phyloP scores from a whole-genome alignment of 1,140 invertebrate species.

The Atta cephalotes region DNA sequence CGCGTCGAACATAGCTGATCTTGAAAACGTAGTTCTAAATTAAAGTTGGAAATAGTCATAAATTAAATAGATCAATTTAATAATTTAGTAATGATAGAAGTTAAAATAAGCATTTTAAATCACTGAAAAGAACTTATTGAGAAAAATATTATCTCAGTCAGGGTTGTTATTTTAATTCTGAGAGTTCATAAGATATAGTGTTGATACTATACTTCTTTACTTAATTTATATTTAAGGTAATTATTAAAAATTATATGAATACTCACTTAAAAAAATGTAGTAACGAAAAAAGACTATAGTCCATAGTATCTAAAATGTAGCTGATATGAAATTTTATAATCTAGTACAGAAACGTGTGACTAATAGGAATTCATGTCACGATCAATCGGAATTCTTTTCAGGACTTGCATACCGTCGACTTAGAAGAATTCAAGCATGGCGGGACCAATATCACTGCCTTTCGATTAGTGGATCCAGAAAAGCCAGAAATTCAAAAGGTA shows the following conservation, averaged over 20 bases:
- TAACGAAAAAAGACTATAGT: not conserved
- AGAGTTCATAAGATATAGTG: too few relatives aligned
- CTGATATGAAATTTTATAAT: slow-evolving; percentile 35
- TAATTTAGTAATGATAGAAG: too few relatives aligned
- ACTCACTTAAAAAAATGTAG: not conserved
- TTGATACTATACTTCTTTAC: too few relatives aligned
- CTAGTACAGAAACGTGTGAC: not conserved
- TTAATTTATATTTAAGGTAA: not conserved
- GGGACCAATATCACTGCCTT: slow-evolving; percentile 97
- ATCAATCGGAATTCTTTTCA: slow-evolving; percentile 80
- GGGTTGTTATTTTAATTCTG: too few relatives aligned
- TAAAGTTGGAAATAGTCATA: too few relatives aligned
- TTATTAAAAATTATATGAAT: not conserved
- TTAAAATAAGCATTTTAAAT: too few relatives aligned
- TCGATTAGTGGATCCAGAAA: slow-evolving; percentile 92
- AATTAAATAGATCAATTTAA: too few relatives aligned
- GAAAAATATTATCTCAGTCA: too few relatives aligned
- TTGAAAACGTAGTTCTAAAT: too few relatives aligned
- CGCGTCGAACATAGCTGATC: too few relatives aligned
- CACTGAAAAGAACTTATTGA: too few relatives aligned
- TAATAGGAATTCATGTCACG: slow-evolving; percentile 56
- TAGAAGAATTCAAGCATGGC: slow-evolving; percentile 97
- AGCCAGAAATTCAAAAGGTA: slow-evolving; percentile 90
- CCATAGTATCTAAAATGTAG: not conserved
- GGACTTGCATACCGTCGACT: slow-evolving; percentile 95